Percentiles rank a stretch among this genome's conserved stretches.
phyloP scores from a whole-genome alignment of 2,888 invertebrate species.

The Lypha dubia region DNA sequence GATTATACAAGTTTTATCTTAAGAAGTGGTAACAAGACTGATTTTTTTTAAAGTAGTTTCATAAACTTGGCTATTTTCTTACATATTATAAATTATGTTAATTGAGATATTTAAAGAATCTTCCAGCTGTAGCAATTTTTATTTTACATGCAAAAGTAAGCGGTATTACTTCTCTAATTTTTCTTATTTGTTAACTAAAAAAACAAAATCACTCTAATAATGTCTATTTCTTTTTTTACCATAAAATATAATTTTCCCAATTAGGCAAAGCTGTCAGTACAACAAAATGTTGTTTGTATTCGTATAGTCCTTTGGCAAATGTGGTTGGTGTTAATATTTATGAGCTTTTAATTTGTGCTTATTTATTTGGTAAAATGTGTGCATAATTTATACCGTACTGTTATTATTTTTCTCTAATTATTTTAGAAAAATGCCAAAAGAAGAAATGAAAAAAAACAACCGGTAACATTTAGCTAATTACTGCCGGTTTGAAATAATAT shows the following conservation, averaged over 20 bases:
- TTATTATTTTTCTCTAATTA: slow-evolving; percentile 30
- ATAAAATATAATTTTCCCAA: background rate
- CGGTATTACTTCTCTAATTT: background rate
- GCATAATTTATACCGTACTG: slow-evolving; percentile 31
- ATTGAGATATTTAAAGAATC: background rate
- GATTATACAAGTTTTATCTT: too few relatives aligned
- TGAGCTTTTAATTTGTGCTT: slow-evolving; percentile 61
- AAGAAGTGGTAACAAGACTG: too few relatives aligned
- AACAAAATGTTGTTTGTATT: background rate
- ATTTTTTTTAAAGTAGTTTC: too few relatives aligned
- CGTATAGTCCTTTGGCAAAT: background rate
- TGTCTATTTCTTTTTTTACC: background rate
- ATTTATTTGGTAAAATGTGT: slow-evolving; percentile 33
- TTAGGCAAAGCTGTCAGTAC: background rate
- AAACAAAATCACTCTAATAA: background rate
- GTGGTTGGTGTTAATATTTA: slow-evolving; percentile 39
- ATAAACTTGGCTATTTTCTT: background rate
- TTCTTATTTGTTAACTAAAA: background rate
- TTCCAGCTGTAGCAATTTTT: background rate
- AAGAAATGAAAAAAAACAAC: too few relatives aligned
- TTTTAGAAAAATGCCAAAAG: slow-evolving; percentile 24
- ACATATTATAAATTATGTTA: background rate
- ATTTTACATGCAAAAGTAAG: background rate
- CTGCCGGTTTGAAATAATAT: slow-evolving; percentile 45
- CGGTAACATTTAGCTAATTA: slow-evolving; percentile 53